A percentile compares a stretch with the other conserved stretches of the same genome.
Conservation (phyloP, 2,797 vertebrate species). For the Epinephelus coioides region DNA sequence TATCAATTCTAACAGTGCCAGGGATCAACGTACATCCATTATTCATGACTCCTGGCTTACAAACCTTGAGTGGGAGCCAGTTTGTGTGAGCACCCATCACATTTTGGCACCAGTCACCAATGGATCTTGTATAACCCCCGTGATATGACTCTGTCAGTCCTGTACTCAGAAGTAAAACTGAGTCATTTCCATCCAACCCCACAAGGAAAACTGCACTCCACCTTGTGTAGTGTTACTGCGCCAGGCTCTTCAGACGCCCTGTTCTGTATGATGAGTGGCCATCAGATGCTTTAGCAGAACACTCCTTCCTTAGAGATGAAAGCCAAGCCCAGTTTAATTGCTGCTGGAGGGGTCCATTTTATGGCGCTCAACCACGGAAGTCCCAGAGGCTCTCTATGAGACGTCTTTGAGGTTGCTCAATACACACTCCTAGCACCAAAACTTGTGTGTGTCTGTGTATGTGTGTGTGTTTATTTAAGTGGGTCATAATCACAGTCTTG, state of each 20-base stretch:
- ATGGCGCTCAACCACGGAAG: constrained; percentile 70
- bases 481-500: constrained; percentile 82
- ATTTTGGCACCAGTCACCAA: constrained; percentile 31
- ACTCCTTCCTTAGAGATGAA: constrained; percentile 69
- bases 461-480: constrained; percentile 67
- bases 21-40: constrained; percentile 61
- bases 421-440: constrained; percentile 53
- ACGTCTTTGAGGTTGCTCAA: constrained; percentile 71
- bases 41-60: constrained; percentile 47
- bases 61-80: constrained; percentile 47
- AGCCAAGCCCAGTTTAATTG: constrained; percentile 76
- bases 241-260: constrained; percentile 46
- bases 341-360: constrained; percentile 77
- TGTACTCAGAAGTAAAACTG: constrained; percentile 48
- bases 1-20: constrained; percentile 56
- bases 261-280: constrained; percentile 63
- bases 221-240: not conserved
- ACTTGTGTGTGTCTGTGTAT: not conserved
- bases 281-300: constrained; percentile 57
- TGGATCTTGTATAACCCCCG: constrained; percentile 36
- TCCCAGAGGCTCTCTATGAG: constrained; percentile 68
- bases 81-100: constrained; percentile 53
- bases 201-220: constrained; percentile 28
- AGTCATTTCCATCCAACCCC: constrained; percentile 53
- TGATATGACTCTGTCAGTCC: constrained; percentile 52